Evolutionary conservation across 2,113 vertebrate genomes (phyloP), one percentile per base, ranked within the genome.

Genomic region (Podarcis raffonei): DNA sequence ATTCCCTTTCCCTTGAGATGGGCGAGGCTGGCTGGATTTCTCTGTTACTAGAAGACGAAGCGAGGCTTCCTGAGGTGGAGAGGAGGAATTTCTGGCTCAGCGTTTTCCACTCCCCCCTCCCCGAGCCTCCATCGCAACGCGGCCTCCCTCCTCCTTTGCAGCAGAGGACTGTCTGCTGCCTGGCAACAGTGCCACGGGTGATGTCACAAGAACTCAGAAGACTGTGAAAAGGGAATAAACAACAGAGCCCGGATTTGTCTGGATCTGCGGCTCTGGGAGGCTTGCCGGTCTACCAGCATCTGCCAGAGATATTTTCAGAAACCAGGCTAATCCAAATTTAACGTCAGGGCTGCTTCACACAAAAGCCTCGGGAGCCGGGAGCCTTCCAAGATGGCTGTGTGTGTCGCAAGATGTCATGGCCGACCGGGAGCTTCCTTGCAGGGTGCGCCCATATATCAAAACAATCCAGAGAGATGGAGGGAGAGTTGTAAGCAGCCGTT

Each of bases 251-350:
- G 79, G 66, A 79, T 94, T 92, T 90, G 86, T 89, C 80, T 80
- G 53, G 57, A 86, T 69, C 87, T 78, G 27, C 37, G 74, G 87
- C 80, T 93, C 85, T 35, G 42, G 90, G 84, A 91, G 81, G 80
- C 84, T 94, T 53, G 89, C 82, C 48, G 77, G 85, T 87, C 88
- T 88, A 82, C 79, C 84, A 89, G 89, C 89, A 92, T 89, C 85
- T 91, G 84, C 84, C 87, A 89, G 85, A 88, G 87, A 86, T 91
- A 90, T 90, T 93, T 94, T 92, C 83, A 92, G 91, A 91, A 92
- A 87, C 62, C 65, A 87, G 76, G 76, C 62, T 90, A 84, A 84
- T 82, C 90, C 77, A 83, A 90, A 91, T 86, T 84, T 35, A 84
- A 84, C 42, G 35, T 2, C 4, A 53, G 30, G 7, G 9, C n/a